Evolutionary conservation across 2,113 vertebrate genomes (phyloP).

Genomic region (Pteropus alecto): DNA sequence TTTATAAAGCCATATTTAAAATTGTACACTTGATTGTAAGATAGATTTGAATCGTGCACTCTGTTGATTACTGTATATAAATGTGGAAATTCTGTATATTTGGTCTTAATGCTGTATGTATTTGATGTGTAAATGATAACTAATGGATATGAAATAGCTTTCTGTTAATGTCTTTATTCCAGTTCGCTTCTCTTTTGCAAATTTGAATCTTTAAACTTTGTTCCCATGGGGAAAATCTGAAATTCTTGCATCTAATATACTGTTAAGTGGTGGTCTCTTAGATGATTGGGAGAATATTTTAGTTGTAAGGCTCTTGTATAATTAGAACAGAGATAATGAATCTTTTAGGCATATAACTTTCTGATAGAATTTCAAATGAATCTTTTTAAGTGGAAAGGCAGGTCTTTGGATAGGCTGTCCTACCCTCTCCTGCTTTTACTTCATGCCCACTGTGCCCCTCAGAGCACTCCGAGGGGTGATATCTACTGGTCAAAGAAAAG

Average conservation of each 20-base stretch:
- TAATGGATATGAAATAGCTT: conserved; percentile 79
- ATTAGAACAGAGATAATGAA: conserved; percentile 50
- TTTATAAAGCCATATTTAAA: conserved; percentile 88
- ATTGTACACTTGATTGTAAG: conserved; percentile 85
- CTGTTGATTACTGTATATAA: conserved; percentile 81
- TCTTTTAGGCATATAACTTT: conserved; percentile 46
- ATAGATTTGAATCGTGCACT: conserved; percentile 83
- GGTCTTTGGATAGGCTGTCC: background rate
- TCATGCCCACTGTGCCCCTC: background rate
- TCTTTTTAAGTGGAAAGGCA: background rate
- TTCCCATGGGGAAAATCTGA: background rate
- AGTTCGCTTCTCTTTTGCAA: conserved; percentile 53
- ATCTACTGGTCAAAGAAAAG: background rate
- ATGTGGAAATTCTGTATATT: conserved; percentile 84
- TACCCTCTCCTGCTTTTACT: background rate
- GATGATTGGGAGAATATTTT: conserved; percentile 41
- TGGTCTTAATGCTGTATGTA: conserved; percentile 82
- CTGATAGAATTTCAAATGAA: conserved; percentile 52
- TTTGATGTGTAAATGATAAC: conserved; percentile 85
- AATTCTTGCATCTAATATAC: conserved; percentile 23
- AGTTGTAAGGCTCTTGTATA: conserved; percentile 30
- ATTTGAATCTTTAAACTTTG: conserved; percentile 34
- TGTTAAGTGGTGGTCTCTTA: conserved; percentile 45
- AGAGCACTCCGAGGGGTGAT: background rate
- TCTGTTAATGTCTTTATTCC: conserved; percentile 77